Evolutionary conservation across 2,888 invertebrate genomes (phyloP).

Genomic region (Lasioglossum vierecki): DNA sequence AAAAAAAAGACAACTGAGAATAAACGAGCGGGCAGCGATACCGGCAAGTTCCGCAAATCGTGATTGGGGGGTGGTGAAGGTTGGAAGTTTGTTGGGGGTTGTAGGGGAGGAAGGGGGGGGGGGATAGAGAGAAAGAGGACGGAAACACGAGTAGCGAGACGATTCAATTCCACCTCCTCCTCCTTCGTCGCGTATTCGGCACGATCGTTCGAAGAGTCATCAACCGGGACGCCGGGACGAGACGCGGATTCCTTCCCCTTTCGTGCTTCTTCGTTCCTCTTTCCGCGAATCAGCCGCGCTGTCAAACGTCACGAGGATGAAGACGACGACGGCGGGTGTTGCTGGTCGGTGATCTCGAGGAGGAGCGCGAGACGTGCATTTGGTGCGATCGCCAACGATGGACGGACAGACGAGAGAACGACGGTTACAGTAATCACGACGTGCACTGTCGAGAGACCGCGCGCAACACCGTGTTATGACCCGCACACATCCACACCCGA

Average conservation of each 20-base stretch:
- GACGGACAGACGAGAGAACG: conserved; percentile 41
- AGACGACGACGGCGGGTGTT: conserved; percentile 53
- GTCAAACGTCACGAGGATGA: conserved; percentile 64
- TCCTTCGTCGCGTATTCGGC: conserved; percentile 55
- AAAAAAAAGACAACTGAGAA: neutral
- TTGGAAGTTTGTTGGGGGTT: neutral
- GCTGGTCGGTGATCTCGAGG: conserved; percentile 47
- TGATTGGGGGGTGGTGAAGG: neutral
- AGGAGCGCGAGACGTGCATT: conserved; percentile 56
- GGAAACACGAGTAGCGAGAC: conserved; percentile 37
- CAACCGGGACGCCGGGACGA: conserved; percentile 55
- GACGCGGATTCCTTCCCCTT: conserved; percentile 46
- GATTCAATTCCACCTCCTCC: conserved; percentile 46
- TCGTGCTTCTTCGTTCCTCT: conserved; percentile 26
- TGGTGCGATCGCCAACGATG: conserved; percentile 56
- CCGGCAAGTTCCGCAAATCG: conserved; percentile 41
- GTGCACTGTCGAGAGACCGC: conserved; percentile 47
- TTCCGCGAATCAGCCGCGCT: conserved; percentile 51
- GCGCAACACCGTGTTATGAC: conserved; percentile 51
- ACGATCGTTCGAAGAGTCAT: conserved; percentile 64
- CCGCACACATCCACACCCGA: conserved; percentile 63
- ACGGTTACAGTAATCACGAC: conserved; percentile 58
- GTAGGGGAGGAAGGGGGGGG: too few relatives aligned
- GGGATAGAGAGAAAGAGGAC: neutral
- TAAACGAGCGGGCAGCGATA: conserved; percentile 19